Evolutionary conservation across 1,140 invertebrate species (phyloP), one percentile per base, ranked within the genome.

Genomic region (Patella vulgata): DNA sequence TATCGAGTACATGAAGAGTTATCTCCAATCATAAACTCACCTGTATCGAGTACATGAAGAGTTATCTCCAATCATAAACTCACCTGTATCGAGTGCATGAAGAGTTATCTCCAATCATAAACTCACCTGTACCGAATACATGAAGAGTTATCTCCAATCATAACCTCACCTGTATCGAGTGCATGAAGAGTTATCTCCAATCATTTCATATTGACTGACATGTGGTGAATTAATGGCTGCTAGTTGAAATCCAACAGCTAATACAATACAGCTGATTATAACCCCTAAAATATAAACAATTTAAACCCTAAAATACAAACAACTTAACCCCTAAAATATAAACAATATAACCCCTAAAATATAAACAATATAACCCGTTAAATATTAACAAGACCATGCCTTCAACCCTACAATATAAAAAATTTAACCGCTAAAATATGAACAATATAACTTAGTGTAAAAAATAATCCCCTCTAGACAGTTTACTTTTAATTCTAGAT

Each of bases 211-310:
- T 12, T 66, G 55, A 5, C 73, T 77, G 6, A 88, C 73, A 0
- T 60, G 50, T 12, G 86, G 86, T 25, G 86, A 82, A 59, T 86
- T 50, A 25, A 68, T 63, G 27, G 81, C 81, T 8, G 81, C 73
- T 42, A 88, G 30, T 61, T 87, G 85, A 69, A 88, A 88, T 21
- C 86, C 85, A 21, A 86, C 63, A 31, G 79, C 86, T 36, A 88
- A 70, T 6, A 87, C 30, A 0, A 77, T 64, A 44, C 88, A 72
- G 48, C 85, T 83, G 2, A 86, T n/a, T 14, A 81, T 71, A 12
- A 85, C 85, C 64, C 87, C 87, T 84, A 57, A 2, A 70, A 69
- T 44, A 63, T 5, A 62, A 23, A 46, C 40, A 53, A 6, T n/a
- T n/a, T n/a, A n/a, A n/a, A n/a, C n/a, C n/a, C n/a, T n/a, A n/a